Conservation (phyloP, 2,113 vertebrate species). For the Neodon shergylaensis region DNA sequence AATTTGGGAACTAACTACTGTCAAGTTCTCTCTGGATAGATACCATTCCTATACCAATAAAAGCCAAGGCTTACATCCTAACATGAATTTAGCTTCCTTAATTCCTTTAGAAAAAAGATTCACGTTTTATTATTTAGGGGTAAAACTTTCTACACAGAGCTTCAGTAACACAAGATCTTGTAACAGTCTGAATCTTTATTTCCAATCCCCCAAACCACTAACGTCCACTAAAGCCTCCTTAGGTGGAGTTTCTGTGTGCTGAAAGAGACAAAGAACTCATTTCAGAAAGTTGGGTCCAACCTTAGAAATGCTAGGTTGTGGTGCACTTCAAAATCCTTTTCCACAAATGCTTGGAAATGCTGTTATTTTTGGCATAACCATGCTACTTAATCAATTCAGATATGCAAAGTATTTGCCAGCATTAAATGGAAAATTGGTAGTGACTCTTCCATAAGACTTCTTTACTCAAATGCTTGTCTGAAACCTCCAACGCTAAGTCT, state of each 20-base stretch:
- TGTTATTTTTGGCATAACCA: not conserved
- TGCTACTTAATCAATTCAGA: not conserved
- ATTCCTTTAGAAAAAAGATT: not conserved
- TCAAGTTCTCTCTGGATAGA: not conserved
- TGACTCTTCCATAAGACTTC: not conserved
- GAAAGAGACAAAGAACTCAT: not conserved
- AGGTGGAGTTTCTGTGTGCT: not conserved
- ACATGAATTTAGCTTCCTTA: not conserved
- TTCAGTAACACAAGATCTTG: not conserved
- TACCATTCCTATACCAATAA: not conserved
- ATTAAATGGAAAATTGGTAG: slow-evolving; percentile 22
- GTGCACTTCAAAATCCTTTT: slow-evolving; percentile 14
- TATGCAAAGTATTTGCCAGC: not conserved
- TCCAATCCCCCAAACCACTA: not conserved
- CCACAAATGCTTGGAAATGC: not conserved
- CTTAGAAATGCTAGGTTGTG: not conserved
- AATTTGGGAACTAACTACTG: not conserved
- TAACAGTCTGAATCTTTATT: not conserved
- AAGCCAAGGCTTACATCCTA: not conserved
- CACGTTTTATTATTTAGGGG: not conserved
- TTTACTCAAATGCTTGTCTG: not conserved
- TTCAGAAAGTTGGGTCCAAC: not conserved
- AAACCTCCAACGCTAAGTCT: not conserved
- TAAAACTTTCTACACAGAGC: not conserved
- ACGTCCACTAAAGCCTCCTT: not conserved